A percentile compares a stretch with the other conserved stretches of the same genome.
Evolutionary conservation across 2,113 vertebrate species (phyloP).

Genomic region (Gasterosteus nipponicus): DNA sequence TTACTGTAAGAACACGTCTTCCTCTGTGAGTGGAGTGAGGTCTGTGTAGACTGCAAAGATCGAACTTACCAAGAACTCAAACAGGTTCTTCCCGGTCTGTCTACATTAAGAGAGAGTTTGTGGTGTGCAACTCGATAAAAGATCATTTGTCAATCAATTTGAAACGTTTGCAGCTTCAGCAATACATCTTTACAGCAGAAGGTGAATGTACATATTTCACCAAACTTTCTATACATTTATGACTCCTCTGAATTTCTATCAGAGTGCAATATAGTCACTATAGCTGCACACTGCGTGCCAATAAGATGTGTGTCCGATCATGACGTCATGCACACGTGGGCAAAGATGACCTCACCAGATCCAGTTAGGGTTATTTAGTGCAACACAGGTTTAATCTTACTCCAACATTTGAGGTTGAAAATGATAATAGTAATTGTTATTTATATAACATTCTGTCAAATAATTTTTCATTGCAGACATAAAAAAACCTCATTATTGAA

Average conservation of each 20-base stretch:
- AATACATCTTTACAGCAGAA: background rate
- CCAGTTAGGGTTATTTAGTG: background rate
- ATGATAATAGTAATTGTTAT: background rate
- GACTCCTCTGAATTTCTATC: constrained; percentile 5
- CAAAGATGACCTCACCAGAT: background rate
- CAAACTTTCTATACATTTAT: constrained; percentile 27
- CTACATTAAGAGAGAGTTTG: constrained; percentile 4
- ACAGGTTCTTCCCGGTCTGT: constrained; percentile 9
- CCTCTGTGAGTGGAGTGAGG: background rate
- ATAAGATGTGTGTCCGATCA: background rate
- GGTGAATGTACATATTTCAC: constrained; percentile 20
- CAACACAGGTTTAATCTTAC: background rate
- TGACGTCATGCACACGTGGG: background rate
- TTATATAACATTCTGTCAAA: background rate
- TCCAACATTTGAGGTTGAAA: background rate
- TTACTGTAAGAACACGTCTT: constrained; percentile 1
- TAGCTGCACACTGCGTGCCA: too few relatives aligned
- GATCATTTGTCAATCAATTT: background rate
- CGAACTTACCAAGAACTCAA: constrained; percentile 9
- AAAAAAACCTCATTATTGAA: background rate
- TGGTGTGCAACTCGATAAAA: background rate
- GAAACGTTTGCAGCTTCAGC: constrained; percentile 8
- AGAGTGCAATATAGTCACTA: constrained; percentile 7
- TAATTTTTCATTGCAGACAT: background rate
- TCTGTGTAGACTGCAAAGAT: constrained; percentile 4